Evolutionary conservation across 2,113 vertebrate genomes (phyloP).

Genomic region (Platichthys stellatus): DNA sequence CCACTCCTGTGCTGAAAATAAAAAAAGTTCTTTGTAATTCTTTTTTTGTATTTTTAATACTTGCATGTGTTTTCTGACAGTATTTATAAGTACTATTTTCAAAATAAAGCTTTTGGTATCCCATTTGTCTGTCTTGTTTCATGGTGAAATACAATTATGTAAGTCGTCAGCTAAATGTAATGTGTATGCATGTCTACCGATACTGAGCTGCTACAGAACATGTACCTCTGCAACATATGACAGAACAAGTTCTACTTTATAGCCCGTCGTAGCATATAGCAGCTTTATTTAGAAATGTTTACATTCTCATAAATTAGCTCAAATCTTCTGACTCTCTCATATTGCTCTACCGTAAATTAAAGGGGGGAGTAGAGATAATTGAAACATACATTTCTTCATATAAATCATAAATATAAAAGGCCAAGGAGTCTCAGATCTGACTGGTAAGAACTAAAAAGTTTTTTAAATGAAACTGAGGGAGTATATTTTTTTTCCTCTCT

Average conservation of each 20-base stretch:
- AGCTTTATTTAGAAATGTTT: slow-evolving; percentile 85
- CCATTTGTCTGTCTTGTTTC: slow-evolving; percentile 17
- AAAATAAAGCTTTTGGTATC: slow-evolving; percentile 79
- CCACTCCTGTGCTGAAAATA: slow-evolving; percentile 58
- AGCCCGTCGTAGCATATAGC: slow-evolving; percentile 68
- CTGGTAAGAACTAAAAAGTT: slow-evolving; percentile 12
- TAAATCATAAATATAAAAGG: slow-evolving; percentile 37
- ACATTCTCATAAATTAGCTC: slow-evolving; percentile 83
- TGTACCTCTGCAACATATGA: background rate
- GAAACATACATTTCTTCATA: slow-evolving; percentile 46
- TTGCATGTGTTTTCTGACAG: slow-evolving; percentile 68
- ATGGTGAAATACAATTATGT: too few relatives aligned
- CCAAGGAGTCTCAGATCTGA: background rate
- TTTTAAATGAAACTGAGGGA: slow-evolving; percentile 6
- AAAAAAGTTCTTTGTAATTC: slow-evolving; percentile 54
- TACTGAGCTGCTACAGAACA: background rate
- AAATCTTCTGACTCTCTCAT: slow-evolving; percentile 60
- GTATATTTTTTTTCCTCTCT: background rate
- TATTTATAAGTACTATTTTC: slow-evolving; percentile 80
- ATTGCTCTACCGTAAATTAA: slow-evolving; percentile 78
- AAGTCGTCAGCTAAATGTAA: too few relatives aligned
- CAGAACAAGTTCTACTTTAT: slow-evolving; percentile 33
- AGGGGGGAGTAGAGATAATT: slow-evolving; percentile 40
- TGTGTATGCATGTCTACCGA: background rate
- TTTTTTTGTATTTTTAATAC: slow-evolving; percentile 77